Evolutionary conservation across 92 coral and sea anemone species (phyloP).

Genomic region (Ricordea florida): DNA sequence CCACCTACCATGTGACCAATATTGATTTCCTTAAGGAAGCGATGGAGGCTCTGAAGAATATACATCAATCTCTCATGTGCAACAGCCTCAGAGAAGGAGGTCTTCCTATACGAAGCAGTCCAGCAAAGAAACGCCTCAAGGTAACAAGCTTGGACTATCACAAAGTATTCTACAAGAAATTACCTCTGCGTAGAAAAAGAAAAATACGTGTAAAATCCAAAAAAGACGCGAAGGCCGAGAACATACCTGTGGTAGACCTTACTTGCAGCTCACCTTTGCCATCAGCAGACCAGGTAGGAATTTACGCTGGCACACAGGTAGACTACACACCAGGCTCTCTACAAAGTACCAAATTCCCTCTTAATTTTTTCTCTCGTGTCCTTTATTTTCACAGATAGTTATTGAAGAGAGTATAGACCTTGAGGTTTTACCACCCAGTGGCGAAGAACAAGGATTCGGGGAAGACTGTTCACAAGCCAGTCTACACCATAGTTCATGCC

Average conservation of each 20-base stretch:
- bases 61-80: not conserved
- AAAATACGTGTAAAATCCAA: not conserved
- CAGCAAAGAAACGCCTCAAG: slow-evolving; percentile 44
- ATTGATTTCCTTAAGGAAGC: not conserved
- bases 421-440: not conserved
- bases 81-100: slow-evolving; percentile 11
- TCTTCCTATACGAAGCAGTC: slow-evolving; percentile 41
- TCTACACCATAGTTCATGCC: not conserved
- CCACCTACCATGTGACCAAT: not conserved
- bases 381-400: not conserved
- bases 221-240: not conserved
- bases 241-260: not conserved
- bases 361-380: not conserved
- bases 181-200: slow-evolving; percentile 12
- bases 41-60: not conserved
- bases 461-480: not conserved
- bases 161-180: slow-evolving; percentile 52
- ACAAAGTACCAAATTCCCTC: not conserved
- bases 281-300: not conserved
- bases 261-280: not conserved
- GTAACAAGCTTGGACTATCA: slow-evolving; percentile 34
- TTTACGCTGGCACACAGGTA: not conserved
- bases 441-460: not conserved
- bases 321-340: not conserved
- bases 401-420: not conserved